Evolutionary conservation across 2,113 vertebrate species (phyloP), one percentile per base, ranked within the genome.

Genomic region (Orientallactaga bullata): DNA sequence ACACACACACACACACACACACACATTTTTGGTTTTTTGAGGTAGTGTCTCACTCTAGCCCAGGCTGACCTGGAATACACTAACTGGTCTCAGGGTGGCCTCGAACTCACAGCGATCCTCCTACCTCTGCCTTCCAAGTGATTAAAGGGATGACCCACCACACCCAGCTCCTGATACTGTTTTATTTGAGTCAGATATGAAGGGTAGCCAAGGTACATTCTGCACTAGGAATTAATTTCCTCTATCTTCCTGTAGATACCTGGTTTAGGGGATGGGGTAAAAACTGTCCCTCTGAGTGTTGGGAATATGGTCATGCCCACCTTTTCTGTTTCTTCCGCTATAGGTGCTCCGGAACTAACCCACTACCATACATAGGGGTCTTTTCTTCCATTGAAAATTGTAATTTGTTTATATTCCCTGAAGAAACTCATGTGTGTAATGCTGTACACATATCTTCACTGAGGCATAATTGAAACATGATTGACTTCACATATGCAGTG

Each of bases 391-490:
- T 26, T 90, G 73, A 92, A 95, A 94, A 76, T 85, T 55, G 81
- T 92, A 47, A 68, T 95, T 96, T 95, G 79, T 90, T 94, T 90
- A 83, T 91, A 68, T 89, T 84, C 35, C 20, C 74, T n/a, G 81
- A 74, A 94, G 87, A 95, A 83, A 16, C 20, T 89, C 68, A 37
- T 51, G 16, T 83, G 10, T 82, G 47, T 69, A 87, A 47, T 83
- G 60, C 15, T 35, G 37, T 60, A 32, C 47, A 55, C 37, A 58
- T 16, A 66, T 61, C 47, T 94, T 93, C 79, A 93, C 91, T 92
- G 92, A 93, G 74, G 51, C 69, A 55, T 92, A 97, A 80, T 85
- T 94, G 90, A 96, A 94, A 78, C 71, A 85, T 32, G 71, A 78
- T 78, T 42, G 81, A 79, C 3, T 28, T 21, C 20, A 76, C 37